Conservation (phyloP, 1,140 invertebrate species). For the Oryctes rhinoceros region DNA sequence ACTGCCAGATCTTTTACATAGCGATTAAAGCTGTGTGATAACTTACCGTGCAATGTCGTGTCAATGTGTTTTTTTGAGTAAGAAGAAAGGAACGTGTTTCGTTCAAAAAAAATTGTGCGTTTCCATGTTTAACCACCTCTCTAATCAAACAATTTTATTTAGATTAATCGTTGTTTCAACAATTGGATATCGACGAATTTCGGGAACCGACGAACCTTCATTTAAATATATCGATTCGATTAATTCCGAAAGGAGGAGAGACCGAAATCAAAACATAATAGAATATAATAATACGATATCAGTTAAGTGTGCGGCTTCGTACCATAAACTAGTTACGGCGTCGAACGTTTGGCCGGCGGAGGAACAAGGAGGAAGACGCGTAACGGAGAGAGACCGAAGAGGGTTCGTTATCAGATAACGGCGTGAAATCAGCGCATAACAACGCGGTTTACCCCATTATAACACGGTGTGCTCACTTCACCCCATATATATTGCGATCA, state of each 20-base stretch:
- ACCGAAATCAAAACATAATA: slow-evolving; percentile 41
- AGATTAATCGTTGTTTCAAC: background rate
- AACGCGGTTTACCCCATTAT: slow-evolving; percentile 61
- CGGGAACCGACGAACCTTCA: background rate
- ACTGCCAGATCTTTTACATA: no score
- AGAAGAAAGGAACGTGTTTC: no score
- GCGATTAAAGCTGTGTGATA: no score
- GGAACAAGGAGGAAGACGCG: background rate
- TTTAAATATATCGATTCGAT: slow-evolving; percentile 35
- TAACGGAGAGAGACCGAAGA: slow-evolving; percentile 30
- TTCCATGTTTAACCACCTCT: no score
- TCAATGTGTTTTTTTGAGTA: no score
- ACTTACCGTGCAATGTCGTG: no score
- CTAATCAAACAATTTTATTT: no score
- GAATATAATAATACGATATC: slow-evolving; percentile 35
- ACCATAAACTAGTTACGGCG: slow-evolving; percentile 32
- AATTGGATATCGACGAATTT: slow-evolving; percentile 23
- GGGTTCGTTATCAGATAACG: slow-evolving; percentile 58
- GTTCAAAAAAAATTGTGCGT: no score
- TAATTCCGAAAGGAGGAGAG: slow-evolving; percentile 27
- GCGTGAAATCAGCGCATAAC: slow-evolving; percentile 61
- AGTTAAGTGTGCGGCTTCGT: slow-evolving; percentile 39
- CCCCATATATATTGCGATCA: slow-evolving; percentile 42
- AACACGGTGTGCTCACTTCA: slow-evolving; percentile 52
- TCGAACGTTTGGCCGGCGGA: background rate